Percentiles rank a stretch among this genome's conserved stretches.
These are phyloP conservation scores for Caracal caracal DNA, from an alignment of 2,113 vertebrate genomes.

Conservation along the genomic window DNA sequence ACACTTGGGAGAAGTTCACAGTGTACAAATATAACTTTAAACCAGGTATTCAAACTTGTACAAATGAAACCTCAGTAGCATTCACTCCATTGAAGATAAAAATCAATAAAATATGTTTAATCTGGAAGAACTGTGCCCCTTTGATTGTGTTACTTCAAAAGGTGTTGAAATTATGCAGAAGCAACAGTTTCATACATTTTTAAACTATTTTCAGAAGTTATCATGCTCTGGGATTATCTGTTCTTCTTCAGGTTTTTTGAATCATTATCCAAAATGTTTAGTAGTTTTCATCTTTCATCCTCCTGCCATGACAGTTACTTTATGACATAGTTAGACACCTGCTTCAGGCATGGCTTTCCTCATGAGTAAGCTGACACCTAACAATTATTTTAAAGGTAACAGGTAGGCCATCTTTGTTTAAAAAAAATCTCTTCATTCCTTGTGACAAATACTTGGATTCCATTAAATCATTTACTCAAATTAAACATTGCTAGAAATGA, in stretches of 20 bases:
- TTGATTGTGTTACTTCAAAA: constrained; percentile 76
- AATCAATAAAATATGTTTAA: constrained; percentile 75
- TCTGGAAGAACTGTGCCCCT: constrained; percentile 39
- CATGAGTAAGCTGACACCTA: not conserved
- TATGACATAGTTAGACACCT: not conserved
- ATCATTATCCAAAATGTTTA: constrained; percentile 23
- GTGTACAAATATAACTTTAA: constrained; percentile 56
- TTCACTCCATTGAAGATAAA: constrained; percentile 68
- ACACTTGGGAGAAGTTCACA: constrained; percentile 30
- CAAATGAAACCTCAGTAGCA: constrained; percentile 63
- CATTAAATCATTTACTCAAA: not conserved
- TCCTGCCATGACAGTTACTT: not conserved
- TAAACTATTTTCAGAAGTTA: constrained; percentile 49
- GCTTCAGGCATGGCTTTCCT: not conserved
- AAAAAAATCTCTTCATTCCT: not conserved
- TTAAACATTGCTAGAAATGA: not conserved
- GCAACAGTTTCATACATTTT: constrained; percentile 65
- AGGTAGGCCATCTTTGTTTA: not conserved
- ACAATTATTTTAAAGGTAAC: not conserved
- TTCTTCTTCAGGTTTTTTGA: constrained; percentile 39
- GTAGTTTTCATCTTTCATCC: not conserved
- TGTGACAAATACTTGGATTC: not conserved
- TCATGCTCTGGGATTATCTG: constrained; percentile 47
- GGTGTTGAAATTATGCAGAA: constrained; percentile 65
- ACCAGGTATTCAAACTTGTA: constrained; percentile 55